Percentiles rank a stretch among this genome's conserved stretches.
Conservation (phyloP, 2,888 invertebrate species). For the Lithosia quadra region DNA sequence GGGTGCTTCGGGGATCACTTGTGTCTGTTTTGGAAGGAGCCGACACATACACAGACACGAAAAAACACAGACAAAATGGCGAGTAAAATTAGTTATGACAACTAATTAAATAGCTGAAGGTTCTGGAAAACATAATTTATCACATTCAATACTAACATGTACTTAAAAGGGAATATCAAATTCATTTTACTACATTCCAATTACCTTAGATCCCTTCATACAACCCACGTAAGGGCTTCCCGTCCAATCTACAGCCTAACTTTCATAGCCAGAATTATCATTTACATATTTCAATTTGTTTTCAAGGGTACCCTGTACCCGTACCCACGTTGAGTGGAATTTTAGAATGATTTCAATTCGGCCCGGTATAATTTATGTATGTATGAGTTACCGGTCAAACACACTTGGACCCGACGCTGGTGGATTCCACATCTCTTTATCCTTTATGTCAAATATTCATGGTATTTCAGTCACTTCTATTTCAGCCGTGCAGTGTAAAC, state of each 20-base stretch:
- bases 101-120: too few relatives aligned
- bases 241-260: constrained; percentile 10
- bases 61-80: too few relatives aligned
- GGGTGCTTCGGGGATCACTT: too few relatives aligned
- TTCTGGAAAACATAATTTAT: too few relatives aligned
- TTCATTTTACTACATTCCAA: constrained; percentile 1
- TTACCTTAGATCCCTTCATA: constrained; percentile 7
- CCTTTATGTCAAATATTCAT: constrained; percentile 43
- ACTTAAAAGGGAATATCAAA: neutral
- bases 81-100: too few relatives aligned
- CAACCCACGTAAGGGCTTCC: constrained; percentile 7
- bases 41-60: too few relatives aligned
- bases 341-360: constrained; percentile 40
- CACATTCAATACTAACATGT: too few relatives aligned
- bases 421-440: constrained; percentile 43
- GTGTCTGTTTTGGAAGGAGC: too few relatives aligned
- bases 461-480: constrained; percentile 41
- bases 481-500: constrained; percentile 12
- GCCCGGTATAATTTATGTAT: constrained; percentile 41
- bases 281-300: constrained; percentile 27
- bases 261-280: constrained; percentile 23
- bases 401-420: constrained; percentile 25
- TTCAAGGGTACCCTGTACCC: constrained; percentile 20
- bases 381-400: constrained; percentile 36
- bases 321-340: constrained; percentile 15